Evolutionary conservation across 2,888 invertebrate species (phyloP).

Genomic region (Orthonevra nobilis): DNA sequence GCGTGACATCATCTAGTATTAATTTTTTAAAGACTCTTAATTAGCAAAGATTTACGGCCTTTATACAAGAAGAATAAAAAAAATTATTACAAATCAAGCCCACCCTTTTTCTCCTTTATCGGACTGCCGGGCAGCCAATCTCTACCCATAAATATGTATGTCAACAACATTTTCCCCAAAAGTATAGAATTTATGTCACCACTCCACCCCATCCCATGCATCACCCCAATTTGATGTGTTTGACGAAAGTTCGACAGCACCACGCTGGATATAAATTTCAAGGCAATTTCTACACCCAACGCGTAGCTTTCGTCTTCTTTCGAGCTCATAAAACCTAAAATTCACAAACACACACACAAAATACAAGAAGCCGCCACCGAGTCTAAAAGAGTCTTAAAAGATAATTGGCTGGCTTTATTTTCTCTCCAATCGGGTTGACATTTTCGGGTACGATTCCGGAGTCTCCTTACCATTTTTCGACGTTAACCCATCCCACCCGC

Average conservation of each 20-base stretch:
- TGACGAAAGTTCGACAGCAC: slow-evolving; percentile 52
- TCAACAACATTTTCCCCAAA: slow-evolving; percentile 38
- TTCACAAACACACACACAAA: neutral
- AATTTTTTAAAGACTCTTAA: neutral
- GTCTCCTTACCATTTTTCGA: slow-evolving; percentile 9
- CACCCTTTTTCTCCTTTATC: neutral
- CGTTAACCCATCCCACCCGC: neutral
- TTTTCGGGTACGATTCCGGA: slow-evolving; percentile 3
- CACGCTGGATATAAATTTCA: slow-evolving; percentile 40
- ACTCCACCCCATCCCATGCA: slow-evolving; percentile 12
- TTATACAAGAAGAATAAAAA: too few species aligned
- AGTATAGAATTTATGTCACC: slow-evolving; percentile 16
- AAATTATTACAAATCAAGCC: slow-evolving; percentile 18
- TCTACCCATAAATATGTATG: slow-evolving; percentile 22
- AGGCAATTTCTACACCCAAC: slow-evolving; percentile 50
- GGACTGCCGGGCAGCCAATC: neutral
- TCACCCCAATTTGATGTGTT: slow-evolving; percentile 49
- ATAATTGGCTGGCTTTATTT: slow-evolving; percentile 57
- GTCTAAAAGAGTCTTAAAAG: slow-evolving; percentile 56
- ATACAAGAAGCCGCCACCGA: slow-evolving; percentile 35
- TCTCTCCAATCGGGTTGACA: neutral
- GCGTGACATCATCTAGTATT: neutral
- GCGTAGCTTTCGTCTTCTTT: slow-evolving; percentile 45
- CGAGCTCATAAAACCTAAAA: too few species aligned
- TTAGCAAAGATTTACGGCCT: neutral